These are phyloP conservation scores for Eupithecia inturbata DNA, from an alignment of 2,888 invertebrate genomes.

Conservation along the genomic window DNA sequence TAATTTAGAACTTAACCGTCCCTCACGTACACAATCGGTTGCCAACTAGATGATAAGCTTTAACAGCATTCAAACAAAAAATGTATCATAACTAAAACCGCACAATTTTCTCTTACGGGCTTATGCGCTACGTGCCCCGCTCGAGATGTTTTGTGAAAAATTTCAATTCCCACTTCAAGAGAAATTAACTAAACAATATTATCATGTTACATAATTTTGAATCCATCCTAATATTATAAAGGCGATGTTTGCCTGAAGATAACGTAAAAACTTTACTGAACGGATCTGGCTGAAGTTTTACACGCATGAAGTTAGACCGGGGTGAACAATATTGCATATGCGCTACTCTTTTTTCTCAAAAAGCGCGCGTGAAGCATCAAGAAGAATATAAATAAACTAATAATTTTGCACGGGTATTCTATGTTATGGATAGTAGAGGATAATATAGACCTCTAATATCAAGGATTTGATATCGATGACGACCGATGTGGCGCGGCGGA, in stretches of 20 bases:
- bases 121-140: slow-evolving; percentile 42
- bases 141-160: slow-evolving; percentile 18
- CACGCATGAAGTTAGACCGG: too few relatives aligned
- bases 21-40: slow-evolving; percentile 70
- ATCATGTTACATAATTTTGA: neutral
- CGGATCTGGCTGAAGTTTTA: neutral
- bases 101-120: slow-evolving; percentile 55
- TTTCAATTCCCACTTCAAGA: slow-evolving; percentile 23
- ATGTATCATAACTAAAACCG: slow-evolving; percentile 69
- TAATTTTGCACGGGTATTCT: too few relatives aligned
- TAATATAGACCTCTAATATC: too few relatives aligned
- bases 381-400: too few relatives aligned
- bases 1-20: slow-evolving; percentile 22
- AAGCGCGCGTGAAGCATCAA: too few relatives aligned
- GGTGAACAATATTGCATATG: too few relatives aligned
- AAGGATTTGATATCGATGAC: neutral
- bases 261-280: neutral
- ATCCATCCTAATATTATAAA: neutral
- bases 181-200: neutral
- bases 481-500: neutral
- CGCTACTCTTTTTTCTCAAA: too few relatives aligned
- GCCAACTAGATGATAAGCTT: slow-evolving; percentile 65
- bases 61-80: slow-evolving; percentile 67
- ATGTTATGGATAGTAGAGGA: too few relatives aligned
- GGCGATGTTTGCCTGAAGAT: neutral